Percentiles rank a stretch among this genome's conserved stretches.
Conservation (phyloP, 2,797 vertebrate genomes). For the Ctenopoma kingsleyae region DNA sequence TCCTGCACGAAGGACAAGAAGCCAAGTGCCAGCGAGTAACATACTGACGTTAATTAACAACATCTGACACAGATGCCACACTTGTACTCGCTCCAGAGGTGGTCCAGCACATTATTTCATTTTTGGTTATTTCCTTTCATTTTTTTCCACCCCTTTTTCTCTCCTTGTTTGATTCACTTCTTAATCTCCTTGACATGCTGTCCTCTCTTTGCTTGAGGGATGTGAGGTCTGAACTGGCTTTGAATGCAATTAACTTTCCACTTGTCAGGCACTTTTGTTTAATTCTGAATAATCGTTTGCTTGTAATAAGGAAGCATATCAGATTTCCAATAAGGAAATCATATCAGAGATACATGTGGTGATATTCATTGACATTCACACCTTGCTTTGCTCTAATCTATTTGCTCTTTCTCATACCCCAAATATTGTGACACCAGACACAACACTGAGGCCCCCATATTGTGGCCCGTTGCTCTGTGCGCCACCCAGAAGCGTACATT, state of each 20-base stretch:
- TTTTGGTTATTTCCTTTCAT: conserved; percentile 86
- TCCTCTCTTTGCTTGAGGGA: conserved; percentile 75
- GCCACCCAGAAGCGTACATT: conserved; percentile 54
- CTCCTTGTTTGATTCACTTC: conserved; percentile 75
- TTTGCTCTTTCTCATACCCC: conserved; percentile 78
- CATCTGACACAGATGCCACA: conserved; percentile 89
- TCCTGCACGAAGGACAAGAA: conserved; percentile 83
- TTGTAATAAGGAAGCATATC: conserved; percentile 56
- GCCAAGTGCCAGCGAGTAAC: conserved; percentile 85
- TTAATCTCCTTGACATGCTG: conserved; percentile 84
- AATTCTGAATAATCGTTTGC: conserved; percentile 75
- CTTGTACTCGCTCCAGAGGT: conserved; percentile 87
- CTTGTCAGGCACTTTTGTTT: conserved; percentile 76
- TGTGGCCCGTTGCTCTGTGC: conserved; percentile 47
- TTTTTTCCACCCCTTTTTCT: conserved; percentile 66
- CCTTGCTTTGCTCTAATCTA: conserved; percentile 81
- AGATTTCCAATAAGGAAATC: too few relatives aligned
- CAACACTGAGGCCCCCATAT: conserved; percentile 73
- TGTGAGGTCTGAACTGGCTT: conserved; percentile 64
- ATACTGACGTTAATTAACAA: conserved; percentile 90
- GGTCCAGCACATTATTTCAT: conserved; percentile 88
- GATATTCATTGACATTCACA: conserved; percentile 78
- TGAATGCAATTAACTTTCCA: conserved; percentile 80
- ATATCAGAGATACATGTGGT: conserved; percentile 48
- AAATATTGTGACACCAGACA: conserved; percentile 86